Base-by-base conservation (phyloP, 2,797 vertebrate species). In the Thaleichthys pacificus region DNA sequence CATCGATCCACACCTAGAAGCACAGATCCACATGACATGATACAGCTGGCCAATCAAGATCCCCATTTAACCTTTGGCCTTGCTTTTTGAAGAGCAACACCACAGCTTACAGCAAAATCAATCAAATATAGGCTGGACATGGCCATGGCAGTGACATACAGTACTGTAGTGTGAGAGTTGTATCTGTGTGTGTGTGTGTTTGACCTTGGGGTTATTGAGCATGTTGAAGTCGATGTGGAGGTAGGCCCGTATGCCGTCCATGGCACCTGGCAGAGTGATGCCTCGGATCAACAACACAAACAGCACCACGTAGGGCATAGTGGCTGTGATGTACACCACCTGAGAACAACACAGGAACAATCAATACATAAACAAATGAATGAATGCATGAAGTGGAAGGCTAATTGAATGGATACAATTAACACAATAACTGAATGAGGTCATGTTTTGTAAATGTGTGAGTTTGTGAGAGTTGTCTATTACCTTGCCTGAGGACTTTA, bases 401-500 rank as follows among this genome's bases (percentile, higher is more conserved):
- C 6, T 9, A 38, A 38, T 38, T 38, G 7, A 38, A 38, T 38
- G 35, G 9, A 38, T 8, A 38, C 35, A 38, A 38, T 38, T 2
- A 38, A 38, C 35, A 38, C 35, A 38, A 38, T 2, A 38, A 38
- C 35, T 11, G 8, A 38, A 30, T 30, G 28, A 30, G 28, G 28
- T 30, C 28, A 38, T 38, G 35, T 9, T 2, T 38, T 38, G 35
- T 30, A 30, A 30, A 30, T 38, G 35, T 38, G 42, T 47, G 42
- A 38, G 26, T 19, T 15, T 15, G 54, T 8, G 35, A 6, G 30
- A 28, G 30, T 19, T 35, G 30, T 32, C 24, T 1, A 64, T 71
- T 94, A 99, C 98, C 97, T 99, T 99, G 86, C 98, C 97, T 2
- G 98, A 99, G 2, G 98, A 98, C 89, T 98, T 99, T 86, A 99